Conservation (phyloP, 1,140 invertebrate species). For the Tenebrio molitor region DNA sequence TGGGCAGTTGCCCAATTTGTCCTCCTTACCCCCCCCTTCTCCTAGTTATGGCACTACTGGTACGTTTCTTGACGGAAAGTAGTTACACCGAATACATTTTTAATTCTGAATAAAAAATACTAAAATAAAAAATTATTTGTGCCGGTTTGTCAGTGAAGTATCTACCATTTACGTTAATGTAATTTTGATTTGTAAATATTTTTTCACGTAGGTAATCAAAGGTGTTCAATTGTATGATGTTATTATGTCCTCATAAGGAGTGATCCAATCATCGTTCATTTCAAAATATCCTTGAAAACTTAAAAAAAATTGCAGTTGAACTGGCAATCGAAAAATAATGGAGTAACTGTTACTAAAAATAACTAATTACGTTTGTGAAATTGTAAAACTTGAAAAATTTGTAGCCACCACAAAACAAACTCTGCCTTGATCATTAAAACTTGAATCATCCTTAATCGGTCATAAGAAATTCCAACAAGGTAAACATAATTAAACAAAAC, state of each 20-base stretch:
- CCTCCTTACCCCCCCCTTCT: too few relatives aligned
- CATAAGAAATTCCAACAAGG: background rate
- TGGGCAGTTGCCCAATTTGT: too few relatives aligned
- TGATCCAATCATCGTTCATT: background rate
- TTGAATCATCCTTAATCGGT: conserved; percentile 2
- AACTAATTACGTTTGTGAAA: conserved; percentile 1
- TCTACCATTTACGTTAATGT: too few relatives aligned
- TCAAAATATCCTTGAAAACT: conserved; percentile 16
- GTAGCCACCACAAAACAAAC: background rate
- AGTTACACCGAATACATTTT: too few relatives aligned
- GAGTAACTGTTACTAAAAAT: conserved; percentile 13
- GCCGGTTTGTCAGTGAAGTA: too few relatives aligned
- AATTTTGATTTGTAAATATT: too few relatives aligned
- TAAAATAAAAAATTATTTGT: too few relatives aligned
- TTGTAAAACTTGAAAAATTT: background rate
- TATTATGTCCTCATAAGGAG: background rate
- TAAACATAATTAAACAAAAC: background rate
- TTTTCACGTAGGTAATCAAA: too few relatives aligned
- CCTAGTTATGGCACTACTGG: too few relatives aligned
- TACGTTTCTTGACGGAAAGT: too few relatives aligned
- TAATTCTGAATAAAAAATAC: too few relatives aligned
- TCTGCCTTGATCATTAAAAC: conserved; percentile 16
- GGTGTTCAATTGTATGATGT: too few relatives aligned
- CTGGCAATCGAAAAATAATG: conserved; percentile 5
- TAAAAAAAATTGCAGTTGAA: conserved; percentile 12